phyloP scores from a whole-genome alignment of 2,888 invertebrate species.

The Atherix ibis region DNA sequence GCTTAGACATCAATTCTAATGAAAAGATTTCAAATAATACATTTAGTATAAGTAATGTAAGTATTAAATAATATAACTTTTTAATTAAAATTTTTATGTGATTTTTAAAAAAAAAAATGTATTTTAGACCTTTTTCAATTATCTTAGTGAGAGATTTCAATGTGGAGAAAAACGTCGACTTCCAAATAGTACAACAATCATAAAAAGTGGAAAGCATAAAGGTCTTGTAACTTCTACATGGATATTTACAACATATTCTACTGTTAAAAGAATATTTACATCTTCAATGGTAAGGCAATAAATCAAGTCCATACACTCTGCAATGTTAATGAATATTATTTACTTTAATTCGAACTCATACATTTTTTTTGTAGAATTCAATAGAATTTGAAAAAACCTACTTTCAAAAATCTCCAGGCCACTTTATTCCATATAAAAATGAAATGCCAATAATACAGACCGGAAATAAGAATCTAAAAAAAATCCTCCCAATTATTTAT shows the following conservation, averaged over 20 bases:
- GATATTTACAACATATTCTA: conserved; percentile 53
- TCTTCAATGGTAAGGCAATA: conserved; percentile 37
- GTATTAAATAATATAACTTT: conserved; percentile 6
- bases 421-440: conserved; percentile 31
- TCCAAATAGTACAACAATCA: conserved; percentile 45
- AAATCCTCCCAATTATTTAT: conserved; percentile 20
- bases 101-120: conserved; percentile 3
- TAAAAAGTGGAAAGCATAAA: conserved; percentile 47
- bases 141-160: conserved; percentile 54
- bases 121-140: conserved; percentile 47
- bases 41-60: conserved; percentile 52
- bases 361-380: conserved; percentile 35
- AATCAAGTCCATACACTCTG: neutral
- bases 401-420: conserved; percentile 43
- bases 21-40: conserved; percentile 49
- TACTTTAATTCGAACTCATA: conserved; percentile 5
- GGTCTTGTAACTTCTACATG: conserved; percentile 54
- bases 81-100: neutral
- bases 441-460: conserved; percentile 7
- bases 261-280: conserved; percentile 58
- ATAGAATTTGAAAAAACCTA: conserved; percentile 48
- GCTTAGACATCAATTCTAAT: conserved; percentile 52
- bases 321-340: neutral
- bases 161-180: conserved; percentile 45
- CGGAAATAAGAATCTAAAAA: conserved; percentile 15